phyloP scores from a whole-genome alignment of 2,888 invertebrate species.

The Cancer borealis region DNA sequence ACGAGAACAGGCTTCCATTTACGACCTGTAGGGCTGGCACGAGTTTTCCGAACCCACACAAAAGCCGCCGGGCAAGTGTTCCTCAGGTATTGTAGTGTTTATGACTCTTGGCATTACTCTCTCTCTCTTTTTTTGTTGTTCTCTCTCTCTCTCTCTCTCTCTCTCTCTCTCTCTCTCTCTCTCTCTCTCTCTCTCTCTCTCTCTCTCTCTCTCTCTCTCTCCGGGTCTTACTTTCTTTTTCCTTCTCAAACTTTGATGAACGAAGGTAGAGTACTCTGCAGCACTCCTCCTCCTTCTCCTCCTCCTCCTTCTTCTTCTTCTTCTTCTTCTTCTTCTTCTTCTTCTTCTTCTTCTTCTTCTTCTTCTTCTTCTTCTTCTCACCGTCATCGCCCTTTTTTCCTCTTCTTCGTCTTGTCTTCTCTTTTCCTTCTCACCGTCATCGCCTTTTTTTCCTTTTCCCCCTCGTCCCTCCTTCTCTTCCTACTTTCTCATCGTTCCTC shows the following conservation, averaged over 20 bases:
- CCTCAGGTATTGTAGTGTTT: not conserved
- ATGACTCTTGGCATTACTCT: not conserved
- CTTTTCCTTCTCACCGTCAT: too few relatives aligned
- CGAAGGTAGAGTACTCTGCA: too few relatives aligned
- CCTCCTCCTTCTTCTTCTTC: not conserved
- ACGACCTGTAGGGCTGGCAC: not conserved
- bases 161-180: not conserved
- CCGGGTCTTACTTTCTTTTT: not conserved
- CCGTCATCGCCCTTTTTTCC: too few relatives aligned
- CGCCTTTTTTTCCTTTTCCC: too few relatives aligned
- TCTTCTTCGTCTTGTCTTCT: too few relatives aligned
- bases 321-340: not conserved
- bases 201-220: not conserved
- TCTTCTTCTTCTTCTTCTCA: too few relatives aligned
- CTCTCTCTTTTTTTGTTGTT: not conserved
- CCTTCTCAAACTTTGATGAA: too few relatives aligned
- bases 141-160: slow-evolving; percentile 8
- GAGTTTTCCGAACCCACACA: not conserved
- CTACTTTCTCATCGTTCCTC: not conserved
- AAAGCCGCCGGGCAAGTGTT: not conserved
- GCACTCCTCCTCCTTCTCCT: not conserved
- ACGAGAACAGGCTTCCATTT: not conserved
- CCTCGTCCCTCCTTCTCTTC: not conserved
- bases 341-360: not conserved
- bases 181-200: not conserved